Base-by-base conservation (phyloP, 2,888 invertebrate genomes). In the Iphiclides podalirius region DNA sequence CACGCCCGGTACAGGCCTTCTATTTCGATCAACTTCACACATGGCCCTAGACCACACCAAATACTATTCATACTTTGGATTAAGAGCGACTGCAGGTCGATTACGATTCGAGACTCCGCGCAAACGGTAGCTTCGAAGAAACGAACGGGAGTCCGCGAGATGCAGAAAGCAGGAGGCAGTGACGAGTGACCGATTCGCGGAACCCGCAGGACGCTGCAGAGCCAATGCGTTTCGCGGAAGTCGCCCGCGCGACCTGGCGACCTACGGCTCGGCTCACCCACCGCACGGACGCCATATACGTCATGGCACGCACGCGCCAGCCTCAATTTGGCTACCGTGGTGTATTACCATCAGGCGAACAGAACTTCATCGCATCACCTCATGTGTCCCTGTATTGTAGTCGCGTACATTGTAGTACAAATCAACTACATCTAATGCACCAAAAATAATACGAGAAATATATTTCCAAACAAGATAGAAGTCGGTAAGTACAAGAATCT, bases 181-280 rank as follows among this genome's bases (percentile, higher is more conserved):
- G 20, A 20, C 16, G 11, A 4, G 12, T 15, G 31, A n/a, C 3
- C 31, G 17, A 4, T 42, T 42, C 45, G 31, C 11, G 15, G 45
- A 45, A 45, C 8, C 45, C 28, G 28, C 14, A 14, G 14, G 34
- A 17, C 4, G 16, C 31, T n/a, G n/a, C n/a, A n/a, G n/a, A n/a
- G n/a, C n/a, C n/a, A n/a, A n/a, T 7, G 16, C 40, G 40, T 2
- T 40, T 40, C 40, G 15, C 31, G 31, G 40, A 40, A 40, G 26
- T 20, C n/a, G n/a, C 4, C 15, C 41, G 12, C 8, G 40, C 20
- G 16, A 16, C 41, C 31, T 16, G 33, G 3, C 4, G 13, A 17
- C 16, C 41, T 26, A 9, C 26, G 23, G 8, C 12, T 17, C 16
- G 6, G 17, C 37, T 26, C 20, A 9, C 8, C n/a, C n/a, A n/a